Percentiles rank a stretch among this genome's conserved stretches.
Evolutionary conservation across 2,797 vertebrate species (phyloP).

Genomic region (Cyclura pinguis): DNA sequence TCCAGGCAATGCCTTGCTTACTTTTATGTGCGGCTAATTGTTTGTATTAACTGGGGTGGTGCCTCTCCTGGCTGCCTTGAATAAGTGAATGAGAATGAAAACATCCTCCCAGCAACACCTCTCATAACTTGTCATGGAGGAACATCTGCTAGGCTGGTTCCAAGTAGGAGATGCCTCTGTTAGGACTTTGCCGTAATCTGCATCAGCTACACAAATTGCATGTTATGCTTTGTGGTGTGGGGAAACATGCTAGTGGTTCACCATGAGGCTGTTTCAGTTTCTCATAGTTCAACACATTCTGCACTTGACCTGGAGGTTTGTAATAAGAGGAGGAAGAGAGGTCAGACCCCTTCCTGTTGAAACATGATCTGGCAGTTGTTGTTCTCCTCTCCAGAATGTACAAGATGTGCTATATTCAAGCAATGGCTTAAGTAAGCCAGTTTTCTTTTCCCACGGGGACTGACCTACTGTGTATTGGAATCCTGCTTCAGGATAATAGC

Average conservation of each 20-base stretch:
- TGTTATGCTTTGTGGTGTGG: not conserved
- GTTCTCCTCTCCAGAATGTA: not conserved
- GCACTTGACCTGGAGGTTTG: not conserved
- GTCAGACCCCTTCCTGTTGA: not conserved
- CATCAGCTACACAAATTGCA: not conserved
- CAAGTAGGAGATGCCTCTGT: not conserved
- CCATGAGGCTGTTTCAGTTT: not conserved
- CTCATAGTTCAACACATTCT: not conserved
- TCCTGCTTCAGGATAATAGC: too few relatives aligned
- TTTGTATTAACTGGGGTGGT: not conserved
- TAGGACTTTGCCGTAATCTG: not conserved
- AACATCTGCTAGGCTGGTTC: not conserved
- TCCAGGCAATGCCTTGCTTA: not conserved
- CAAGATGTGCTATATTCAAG: too few relatives aligned
- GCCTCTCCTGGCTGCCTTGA: not conserved
- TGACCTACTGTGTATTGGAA: too few relatives aligned
- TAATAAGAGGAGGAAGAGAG: not conserved
- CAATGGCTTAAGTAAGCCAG: too few relatives aligned
- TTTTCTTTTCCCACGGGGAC: too few relatives aligned
- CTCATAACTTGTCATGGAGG: fast-evolving
- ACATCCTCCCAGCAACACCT: not conserved
- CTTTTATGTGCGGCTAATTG: not conserved
- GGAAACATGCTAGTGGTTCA: not conserved
- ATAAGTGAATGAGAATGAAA: not conserved
- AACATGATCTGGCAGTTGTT: not conserved